A percentile compares a stretch with the other conserved stretches of the same genome.
Conservation (phyloP, 2,113 vertebrate species). For the Pteropus alecto region DNA sequence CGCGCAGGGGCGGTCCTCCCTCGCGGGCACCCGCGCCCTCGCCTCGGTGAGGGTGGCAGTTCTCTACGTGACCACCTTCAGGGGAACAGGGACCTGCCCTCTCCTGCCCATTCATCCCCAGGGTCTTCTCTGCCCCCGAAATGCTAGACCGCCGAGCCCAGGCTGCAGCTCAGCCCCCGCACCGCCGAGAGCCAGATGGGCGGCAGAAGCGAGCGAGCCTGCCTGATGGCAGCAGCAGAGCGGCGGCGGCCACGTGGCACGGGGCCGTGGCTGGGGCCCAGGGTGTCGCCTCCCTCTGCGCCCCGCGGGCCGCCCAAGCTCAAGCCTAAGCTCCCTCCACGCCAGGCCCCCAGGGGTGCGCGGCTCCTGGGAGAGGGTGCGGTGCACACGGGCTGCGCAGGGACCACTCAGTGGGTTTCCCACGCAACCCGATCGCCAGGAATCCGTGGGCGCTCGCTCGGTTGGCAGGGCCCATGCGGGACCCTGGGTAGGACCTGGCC, state of each 20-base stretch:
- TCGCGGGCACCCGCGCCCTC: accelerated
- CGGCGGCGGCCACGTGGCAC: not conserved
- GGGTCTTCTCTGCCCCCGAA: not conserved
- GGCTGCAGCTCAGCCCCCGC: not conserved
- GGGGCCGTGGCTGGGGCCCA: not conserved
- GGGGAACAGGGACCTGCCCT: not conserved
- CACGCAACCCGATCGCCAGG: accelerated
- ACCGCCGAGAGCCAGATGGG: not conserved
- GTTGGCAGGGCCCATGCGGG: not conserved
- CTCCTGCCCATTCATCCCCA: not conserved
- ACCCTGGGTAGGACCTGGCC: accelerated
- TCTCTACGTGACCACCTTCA: not conserved
- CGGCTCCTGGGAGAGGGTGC: accelerated
- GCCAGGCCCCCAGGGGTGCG: not conserved
- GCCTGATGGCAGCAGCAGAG: no score
- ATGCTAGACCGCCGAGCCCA: accelerated
- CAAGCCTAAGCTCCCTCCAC: accelerated
- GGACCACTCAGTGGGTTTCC: not conserved
- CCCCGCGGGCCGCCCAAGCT: not conserved
- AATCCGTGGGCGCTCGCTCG: accelerated
- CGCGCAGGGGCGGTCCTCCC: not conserved
- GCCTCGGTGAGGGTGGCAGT: not conserved
- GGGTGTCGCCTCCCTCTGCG: not conserved
- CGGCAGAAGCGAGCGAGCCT: not conserved
- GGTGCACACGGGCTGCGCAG: no score